Evolutionary conservation across 2,888 invertebrate genomes (phyloP), one percentile per base, ranked within the genome.

Genomic region (Trissoscelio sp.): DNA sequence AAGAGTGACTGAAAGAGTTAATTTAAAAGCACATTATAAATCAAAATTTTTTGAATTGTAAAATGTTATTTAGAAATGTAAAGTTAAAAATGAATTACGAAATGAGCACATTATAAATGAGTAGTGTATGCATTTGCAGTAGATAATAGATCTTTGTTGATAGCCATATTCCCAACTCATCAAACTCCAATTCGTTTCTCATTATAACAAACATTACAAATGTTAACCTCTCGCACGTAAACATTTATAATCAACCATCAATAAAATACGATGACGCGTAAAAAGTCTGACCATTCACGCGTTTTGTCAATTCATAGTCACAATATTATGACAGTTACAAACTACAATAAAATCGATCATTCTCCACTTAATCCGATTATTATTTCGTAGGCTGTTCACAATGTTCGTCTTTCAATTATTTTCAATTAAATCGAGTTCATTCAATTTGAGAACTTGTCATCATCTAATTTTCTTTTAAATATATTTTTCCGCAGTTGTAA

Each of bases 281-380:
- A 39, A 55, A 67, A 31, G 12, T 44, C n/a, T 16, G 39, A 24
- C 18, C 46, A 34, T 70, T 70, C 24, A 57, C 18, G 14, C 28
- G 9, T 57, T 69, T 70, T 22, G 70, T 58, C 70, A 34, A 58
- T 48, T 70, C 70, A 70, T 58, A 70, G 58, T 48, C 70, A 70
- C 55, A 70, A 70, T 70, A 58, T 70, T 70, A 11, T 58, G 70
- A 72, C 70, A 60, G 70, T 9, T 31, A 37, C 14, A 16, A 34
- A 69, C 46, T 34, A 46, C 46, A 58, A 70, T 70, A 3, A 37
- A 70, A 70, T 58, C 58, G 16, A 58, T 70, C 70, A 16, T 31
- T 57, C 44, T 39, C 18, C n/a, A n/a, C 57, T 22, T 69, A 69
- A 69, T 69, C 69, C 44, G 67, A 55, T 69, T 69, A 69, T 69